Evolutionary conservation across 1,140 invertebrate genomes (phyloP).

Genomic region (Arctopsyche grandis): DNA sequence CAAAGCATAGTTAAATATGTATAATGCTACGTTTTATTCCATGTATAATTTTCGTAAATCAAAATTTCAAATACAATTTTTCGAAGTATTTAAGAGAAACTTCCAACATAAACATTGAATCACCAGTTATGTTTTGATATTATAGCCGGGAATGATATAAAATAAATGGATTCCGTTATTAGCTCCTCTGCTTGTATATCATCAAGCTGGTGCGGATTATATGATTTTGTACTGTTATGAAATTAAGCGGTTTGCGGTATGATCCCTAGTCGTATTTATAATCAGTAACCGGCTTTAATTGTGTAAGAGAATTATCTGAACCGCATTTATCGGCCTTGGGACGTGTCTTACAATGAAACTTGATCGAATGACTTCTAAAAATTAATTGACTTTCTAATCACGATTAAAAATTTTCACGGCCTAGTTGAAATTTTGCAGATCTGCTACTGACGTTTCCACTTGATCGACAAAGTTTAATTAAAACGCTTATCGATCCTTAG

Average conservation of each 20-base stretch:
- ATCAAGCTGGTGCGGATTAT: not conserved
- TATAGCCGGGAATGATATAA: no score
- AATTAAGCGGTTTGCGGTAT: constrained; percentile 30
- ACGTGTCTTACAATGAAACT: not conserved
- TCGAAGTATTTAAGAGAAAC: no score
- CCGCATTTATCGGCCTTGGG: not conserved
- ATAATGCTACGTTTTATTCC: no score
- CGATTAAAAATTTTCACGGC: no score
- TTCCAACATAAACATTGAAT: no score
- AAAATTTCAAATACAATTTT: no score
- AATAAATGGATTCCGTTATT: not conserved
- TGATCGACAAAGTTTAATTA: not conserved
- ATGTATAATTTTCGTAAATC: no score
- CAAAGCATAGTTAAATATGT: no score
- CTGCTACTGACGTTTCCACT: not conserved
- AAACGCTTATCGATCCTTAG: not conserved
- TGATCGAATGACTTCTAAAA: not conserved
- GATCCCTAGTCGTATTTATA: constrained; percentile 14
- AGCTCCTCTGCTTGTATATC: not conserved
- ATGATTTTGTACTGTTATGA: constrained; percentile 23
- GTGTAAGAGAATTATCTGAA: not conserved
- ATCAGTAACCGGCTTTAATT: constrained; percentile 22
- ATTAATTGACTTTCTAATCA: not conserved
- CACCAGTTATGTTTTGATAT: no score
- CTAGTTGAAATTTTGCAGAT: not conserved